Evolutionary conservation across 2,888 invertebrate species (phyloP).

Genomic region (Parascotia fuliginaria): DNA sequence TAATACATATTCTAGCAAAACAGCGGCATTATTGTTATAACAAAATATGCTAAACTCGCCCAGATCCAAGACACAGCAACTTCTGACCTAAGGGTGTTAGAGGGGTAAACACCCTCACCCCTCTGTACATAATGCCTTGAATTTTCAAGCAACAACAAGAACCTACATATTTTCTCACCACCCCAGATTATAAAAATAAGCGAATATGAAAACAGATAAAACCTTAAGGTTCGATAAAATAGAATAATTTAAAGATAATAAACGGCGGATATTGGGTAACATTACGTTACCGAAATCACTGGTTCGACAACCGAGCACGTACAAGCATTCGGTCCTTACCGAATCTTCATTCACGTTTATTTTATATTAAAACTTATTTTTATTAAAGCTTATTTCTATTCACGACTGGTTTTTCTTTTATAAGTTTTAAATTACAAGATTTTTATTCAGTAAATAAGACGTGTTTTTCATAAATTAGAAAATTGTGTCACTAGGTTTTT

Average conservation of each 20-base stretch:
- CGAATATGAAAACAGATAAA: constrained; percentile 38
- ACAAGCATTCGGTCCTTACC: constrained; percentile 32
- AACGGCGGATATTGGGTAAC: constrained; percentile 36
- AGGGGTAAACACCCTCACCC: too few species aligned
- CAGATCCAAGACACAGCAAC: too few species aligned
- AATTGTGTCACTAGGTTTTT: too few species aligned
- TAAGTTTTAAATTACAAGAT: constrained; percentile 17
- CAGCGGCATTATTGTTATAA: too few species aligned
- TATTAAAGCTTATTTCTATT: constrained; percentile 43
- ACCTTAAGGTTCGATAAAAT: constrained; percentile 31
- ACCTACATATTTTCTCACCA: constrained; percentile 14
- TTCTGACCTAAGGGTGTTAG: too few species aligned
- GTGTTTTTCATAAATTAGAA: too few species aligned
- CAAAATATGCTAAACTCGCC: too few species aligned
- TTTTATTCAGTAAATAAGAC: background rate
- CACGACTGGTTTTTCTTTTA: constrained; percentile 22
- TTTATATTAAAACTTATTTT: constrained; percentile 48
- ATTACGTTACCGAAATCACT: constrained; percentile 38
- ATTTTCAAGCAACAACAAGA: background rate
- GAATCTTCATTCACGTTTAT: constrained; percentile 37
- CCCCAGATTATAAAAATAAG: constrained; percentile 29
- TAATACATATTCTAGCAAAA: too few species aligned
- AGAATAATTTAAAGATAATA: constrained; percentile 48
- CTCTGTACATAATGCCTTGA: background rate
- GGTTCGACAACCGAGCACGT: constrained; percentile 33